phyloP scores from a whole-genome alignment of 2,113 vertebrate genomes.

The Cololabis saira region DNA sequence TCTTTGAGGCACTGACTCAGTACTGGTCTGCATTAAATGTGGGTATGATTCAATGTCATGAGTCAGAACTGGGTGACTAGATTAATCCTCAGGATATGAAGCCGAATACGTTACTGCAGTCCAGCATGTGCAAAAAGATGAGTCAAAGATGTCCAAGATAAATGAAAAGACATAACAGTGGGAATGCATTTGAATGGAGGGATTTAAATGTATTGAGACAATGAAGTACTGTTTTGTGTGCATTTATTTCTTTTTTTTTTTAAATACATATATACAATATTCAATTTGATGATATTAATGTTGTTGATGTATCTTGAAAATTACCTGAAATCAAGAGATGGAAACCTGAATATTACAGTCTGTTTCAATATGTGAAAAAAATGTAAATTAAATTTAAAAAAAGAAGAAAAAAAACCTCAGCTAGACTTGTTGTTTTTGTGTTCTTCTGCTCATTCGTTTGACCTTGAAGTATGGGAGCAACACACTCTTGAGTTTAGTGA shows the following conservation, averaged over 20 bases:
- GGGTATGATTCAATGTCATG: constrained; percentile 20
- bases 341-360: constrained; percentile 8
- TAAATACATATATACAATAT: background rate
- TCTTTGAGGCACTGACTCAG: background rate
- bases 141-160: background rate
- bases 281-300: background rate
- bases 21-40: too few species aligned
- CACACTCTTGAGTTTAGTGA: constrained; percentile 81
- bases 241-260: background rate
- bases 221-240: background rate
- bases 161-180: background rate
- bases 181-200: background rate
- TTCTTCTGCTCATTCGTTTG: constrained; percentile 76
- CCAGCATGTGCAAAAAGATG: background rate
- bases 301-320: background rate
- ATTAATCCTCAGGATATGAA: constrained; percentile 3
- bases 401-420: background rate
- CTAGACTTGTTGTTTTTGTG: constrained; percentile 55
- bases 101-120: background rate
- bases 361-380: background rate
- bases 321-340: background rate
- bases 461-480: constrained; percentile 80
- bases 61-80: constrained; percentile 17
- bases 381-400: background rate
- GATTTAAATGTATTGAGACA: background rate